Conservation (phyloP, 2,797 vertebrate genomes). For the Lagodon rhomboides region DNA sequence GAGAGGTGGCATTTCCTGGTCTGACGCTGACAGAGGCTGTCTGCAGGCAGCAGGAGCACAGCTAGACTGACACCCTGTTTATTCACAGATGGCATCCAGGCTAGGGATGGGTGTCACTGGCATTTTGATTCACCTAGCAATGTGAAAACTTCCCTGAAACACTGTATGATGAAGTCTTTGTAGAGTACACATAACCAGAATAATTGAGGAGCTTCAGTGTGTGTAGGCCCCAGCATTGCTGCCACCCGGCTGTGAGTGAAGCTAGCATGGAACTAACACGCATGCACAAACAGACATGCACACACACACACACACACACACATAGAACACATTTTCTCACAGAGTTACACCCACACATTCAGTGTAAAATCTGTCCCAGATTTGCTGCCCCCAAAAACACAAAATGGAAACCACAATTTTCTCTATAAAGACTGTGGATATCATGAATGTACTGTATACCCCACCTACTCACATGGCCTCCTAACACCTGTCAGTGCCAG, state of each 20-base stretch:
- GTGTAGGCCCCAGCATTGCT: conserved; percentile 75
- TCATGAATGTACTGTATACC: conserved; percentile 41
- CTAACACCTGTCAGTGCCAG: conserved; percentile 60
- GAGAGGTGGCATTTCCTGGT: conserved; percentile 94
- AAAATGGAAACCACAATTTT: conserved; percentile 47
- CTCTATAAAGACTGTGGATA: conserved; percentile 46
- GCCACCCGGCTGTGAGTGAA: conserved; percentile 60
- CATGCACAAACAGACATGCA: conserved; percentile 26
- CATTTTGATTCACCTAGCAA: conserved; percentile 90
- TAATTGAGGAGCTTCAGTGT: conserved; percentile 86
- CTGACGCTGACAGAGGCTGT: conserved; percentile 96
- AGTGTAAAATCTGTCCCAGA: conserved; percentile 70
- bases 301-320: conserved; percentile 34
- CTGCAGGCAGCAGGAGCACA: conserved; percentile 91
- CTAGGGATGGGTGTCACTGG: conserved; percentile 92
- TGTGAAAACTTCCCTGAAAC: conserved; percentile 88
- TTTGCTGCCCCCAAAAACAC: conserved; percentile 54
- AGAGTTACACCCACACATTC: conserved; percentile 66
- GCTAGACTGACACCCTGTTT: conserved; percentile 97
- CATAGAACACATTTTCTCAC: conserved; percentile 60
- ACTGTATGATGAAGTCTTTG: conserved; percentile 89
- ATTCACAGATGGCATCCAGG: conserved; percentile 93
- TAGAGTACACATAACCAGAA: conserved; percentile 85
- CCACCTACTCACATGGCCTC: conserved; percentile 23
- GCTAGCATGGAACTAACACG: conserved; percentile 54